Evolutionary conservation across 2,888 invertebrate species (phyloP).

Genomic region (Allophyes oxyacanthae): DNA sequence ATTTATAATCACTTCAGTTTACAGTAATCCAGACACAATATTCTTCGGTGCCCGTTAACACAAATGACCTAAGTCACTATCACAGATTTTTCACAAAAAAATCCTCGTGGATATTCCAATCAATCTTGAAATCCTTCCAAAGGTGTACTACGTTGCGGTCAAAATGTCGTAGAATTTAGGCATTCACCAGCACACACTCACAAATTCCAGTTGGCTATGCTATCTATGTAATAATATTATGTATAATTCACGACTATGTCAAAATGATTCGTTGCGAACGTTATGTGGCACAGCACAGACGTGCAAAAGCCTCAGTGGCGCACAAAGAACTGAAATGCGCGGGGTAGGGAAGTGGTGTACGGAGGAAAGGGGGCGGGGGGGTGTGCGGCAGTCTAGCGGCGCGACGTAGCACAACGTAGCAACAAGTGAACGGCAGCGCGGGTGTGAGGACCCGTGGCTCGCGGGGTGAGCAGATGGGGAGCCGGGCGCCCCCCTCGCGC

Average conservation of each 20-base stretch:
- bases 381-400: constrained; percentile 78
- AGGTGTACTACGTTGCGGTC: constrained; percentile 75
- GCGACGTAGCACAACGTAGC: constrained; percentile 81
- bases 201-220: constrained; percentile 74
- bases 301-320: constrained; percentile 80
- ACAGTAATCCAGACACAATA: constrained; percentile 56
- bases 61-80: constrained; percentile 67
- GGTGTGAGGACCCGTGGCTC: constrained; percentile 68
- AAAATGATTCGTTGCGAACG: constrained; percentile 70
- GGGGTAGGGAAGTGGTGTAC: constrained; percentile 78
- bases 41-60: constrained; percentile 51
- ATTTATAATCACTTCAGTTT: constrained; percentile 55
- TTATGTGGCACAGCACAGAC: constrained; percentile 73
- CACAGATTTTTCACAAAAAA: constrained; percentile 72
- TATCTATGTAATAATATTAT: constrained; percentile 61
- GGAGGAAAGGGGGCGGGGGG: constrained; percentile 72
- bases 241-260: constrained; percentile 71
- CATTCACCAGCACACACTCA: constrained; percentile 77
- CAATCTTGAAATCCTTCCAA: constrained; percentile 59
- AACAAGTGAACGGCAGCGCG: constrained; percentile 86
- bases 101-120: constrained; percentile 54
- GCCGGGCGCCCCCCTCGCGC: constrained; percentile 68
- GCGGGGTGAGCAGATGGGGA: constrained; percentile 66
- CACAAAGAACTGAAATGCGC: constrained; percentile 88
- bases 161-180: constrained; percentile 69